These are phyloP conservation scores for Abrostola tripartita DNA, from an alignment of 2,888 invertebrate species.

Conservation along the genomic window DNA sequence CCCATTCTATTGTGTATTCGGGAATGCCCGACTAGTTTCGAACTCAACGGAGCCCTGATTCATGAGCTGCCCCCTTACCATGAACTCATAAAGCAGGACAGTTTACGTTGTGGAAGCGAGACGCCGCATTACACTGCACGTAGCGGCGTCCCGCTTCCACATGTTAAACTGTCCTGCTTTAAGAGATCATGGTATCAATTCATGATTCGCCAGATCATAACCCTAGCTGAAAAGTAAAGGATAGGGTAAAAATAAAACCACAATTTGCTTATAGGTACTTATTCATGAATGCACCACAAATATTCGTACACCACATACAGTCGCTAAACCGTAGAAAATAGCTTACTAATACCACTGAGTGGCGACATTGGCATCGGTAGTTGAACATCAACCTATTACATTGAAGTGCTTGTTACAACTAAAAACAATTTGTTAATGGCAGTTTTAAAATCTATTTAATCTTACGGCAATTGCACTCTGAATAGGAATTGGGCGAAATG, in stretches of 20 bases:
- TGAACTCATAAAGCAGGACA: too few relatives aligned
- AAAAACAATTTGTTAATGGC: constrained; percentile 34
- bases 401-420: constrained; percentile 28
- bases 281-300: constrained; percentile 76
- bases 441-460: constrained; percentile 31
- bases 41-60: too few relatives aligned
- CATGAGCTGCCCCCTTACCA: too few relatives aligned
- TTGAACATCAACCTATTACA: constrained; percentile 44
- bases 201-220: too few relatives aligned
- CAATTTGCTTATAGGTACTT: constrained; percentile 64
- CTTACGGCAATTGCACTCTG: not conserved
- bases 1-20: too few relatives aligned
- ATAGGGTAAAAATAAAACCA: constrained; percentile 62
- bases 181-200: too few relatives aligned
- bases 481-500: not conserved
- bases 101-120: too few relatives aligned
- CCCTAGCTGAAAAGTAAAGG: not conserved
- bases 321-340: constrained; percentile 68
- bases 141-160: too few relatives aligned
- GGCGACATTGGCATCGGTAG: constrained; percentile 46
- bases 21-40: too few relatives aligned
- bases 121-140: too few relatives aligned
- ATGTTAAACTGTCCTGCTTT: too few relatives aligned
- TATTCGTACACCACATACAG: constrained; percentile 64
- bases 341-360: constrained; percentile 54